A percentile compares a stretch with the other conserved stretches of the same genome.
These are phyloP conservation scores for Halocaridina rubra DNA, from an alignment of 2,888 invertebrate genomes.

Conservation along the genomic window DNA sequence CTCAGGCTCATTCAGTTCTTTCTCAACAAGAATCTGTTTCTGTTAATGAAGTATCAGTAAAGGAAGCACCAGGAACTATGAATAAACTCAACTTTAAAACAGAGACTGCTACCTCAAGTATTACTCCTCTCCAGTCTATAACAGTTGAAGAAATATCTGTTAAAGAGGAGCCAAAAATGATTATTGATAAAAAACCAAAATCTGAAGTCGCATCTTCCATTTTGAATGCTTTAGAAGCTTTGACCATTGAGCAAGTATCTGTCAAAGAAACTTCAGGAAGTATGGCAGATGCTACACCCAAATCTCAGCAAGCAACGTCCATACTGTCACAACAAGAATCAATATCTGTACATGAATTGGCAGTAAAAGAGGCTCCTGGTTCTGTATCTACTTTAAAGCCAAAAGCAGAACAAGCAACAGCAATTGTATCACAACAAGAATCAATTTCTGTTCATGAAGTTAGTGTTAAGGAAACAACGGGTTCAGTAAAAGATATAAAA, in stretches of 20 bases:
- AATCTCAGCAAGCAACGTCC: constrained; percentile 30
- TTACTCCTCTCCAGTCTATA: constrained; percentile 22
- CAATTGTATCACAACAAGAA: constrained; percentile 60
- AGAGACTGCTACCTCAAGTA: constrained; percentile 66
- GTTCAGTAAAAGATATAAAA: constrained; percentile 48
- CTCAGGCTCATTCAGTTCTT: constrained; percentile 19
- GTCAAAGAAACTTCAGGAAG: constrained; percentile 20
- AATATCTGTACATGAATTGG: constrained; percentile 33
- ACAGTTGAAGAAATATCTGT: constrained; percentile 28
- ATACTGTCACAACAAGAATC: constrained; percentile 33
- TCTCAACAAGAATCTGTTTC: constrained; percentile 42
- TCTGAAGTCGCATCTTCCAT: constrained; percentile 66
- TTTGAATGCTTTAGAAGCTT: constrained; percentile 3
- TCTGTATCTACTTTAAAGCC: constrained; percentile 44
- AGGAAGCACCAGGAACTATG: constrained; percentile 30
- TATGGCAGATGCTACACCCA: constrained; percentile 14
- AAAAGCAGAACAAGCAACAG: constrained; percentile 56
- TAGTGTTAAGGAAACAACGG: constrained; percentile 41
- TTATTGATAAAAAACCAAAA: constrained; percentile 54
- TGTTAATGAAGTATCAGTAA: constrained; percentile 36
- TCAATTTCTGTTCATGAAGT: constrained; percentile 62
- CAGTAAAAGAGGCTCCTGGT: constrained; percentile 29
- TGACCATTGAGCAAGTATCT: constrained; percentile 26
- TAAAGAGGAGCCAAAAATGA: constrained; percentile 14
- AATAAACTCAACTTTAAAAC: constrained; percentile 64